phyloP scores from a whole-genome alignment of 2,888 invertebrate genomes.

The Syritta pipiens region DNA sequence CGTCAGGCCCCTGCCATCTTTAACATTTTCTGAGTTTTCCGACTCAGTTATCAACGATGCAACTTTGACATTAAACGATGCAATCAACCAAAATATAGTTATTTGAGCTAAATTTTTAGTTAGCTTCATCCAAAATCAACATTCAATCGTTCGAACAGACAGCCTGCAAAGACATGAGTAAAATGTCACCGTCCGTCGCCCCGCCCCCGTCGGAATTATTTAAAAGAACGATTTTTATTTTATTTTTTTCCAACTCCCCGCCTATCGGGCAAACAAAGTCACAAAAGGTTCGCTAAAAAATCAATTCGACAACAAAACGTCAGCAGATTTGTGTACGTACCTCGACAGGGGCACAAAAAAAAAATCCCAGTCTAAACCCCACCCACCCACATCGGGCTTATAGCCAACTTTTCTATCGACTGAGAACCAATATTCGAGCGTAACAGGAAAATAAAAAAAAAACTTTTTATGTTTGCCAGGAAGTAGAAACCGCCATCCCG shows the following conservation, averaged over 20 bases:
- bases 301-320: slow-evolving; percentile 43
- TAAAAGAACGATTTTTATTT: too few relatives aligned
- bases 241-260: not conserved
- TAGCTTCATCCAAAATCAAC: too few relatives aligned
- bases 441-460: slow-evolving; percentile 46
- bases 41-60: too few relatives aligned
- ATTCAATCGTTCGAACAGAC: too few relatives aligned
- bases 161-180: too few relatives aligned
- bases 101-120: too few relatives aligned
- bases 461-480: slow-evolving; percentile 51
- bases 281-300: slow-evolving; percentile 7
- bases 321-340: slow-evolving; percentile 47
- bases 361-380: not conserved
- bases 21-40: too few relatives aligned
- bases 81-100: too few relatives aligned
- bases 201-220: too few relatives aligned
- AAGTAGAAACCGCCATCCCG: slow-evolving; percentile 18
- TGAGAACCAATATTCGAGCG: slow-evolving; percentile 61
- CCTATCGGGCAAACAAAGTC: slow-evolving; percentile 22
- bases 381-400: slow-evolving; percentile 1
- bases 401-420: slow-evolving; percentile 68
- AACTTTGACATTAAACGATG: too few relatives aligned
- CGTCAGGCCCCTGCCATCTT: too few relatives aligned
- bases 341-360: not conserved
- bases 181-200: too few relatives aligned